These are phyloP conservation scores for Luidia sarsii DNA, from an alignment of 53 echinoderm and acorn worm species.

Conservation along the genomic window DNA sequence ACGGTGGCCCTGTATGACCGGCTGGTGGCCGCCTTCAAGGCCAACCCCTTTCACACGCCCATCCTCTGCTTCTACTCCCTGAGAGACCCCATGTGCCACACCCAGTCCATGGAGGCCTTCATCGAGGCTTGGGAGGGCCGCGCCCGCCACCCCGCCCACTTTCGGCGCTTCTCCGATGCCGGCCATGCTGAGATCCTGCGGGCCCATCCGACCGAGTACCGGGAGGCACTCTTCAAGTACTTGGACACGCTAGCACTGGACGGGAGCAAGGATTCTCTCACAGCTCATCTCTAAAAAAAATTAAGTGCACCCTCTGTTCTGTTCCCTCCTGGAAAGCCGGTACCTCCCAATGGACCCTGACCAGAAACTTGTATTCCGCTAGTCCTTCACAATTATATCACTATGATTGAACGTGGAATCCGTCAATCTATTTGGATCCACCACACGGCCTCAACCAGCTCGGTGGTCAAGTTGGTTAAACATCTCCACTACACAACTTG, in stretches of 20 bases:
- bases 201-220: conserved; percentile 20
- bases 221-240: conserved; percentile 16
- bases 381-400: too few species aligned
- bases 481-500: too few species aligned
- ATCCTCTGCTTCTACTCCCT: conserved; percentile 62
- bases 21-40: conserved; percentile 49
- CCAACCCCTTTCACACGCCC: conserved; percentile 68
- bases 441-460: too few species aligned
- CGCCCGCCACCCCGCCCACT: neutral
- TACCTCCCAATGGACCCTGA: too few species aligned
- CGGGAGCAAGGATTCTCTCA: too few species aligned
- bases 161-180: neutral
- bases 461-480: too few species aligned
- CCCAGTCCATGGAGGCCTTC: conserved; percentile 54
- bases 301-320: too few species aligned
- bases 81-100: conserved; percentile 62
- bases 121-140: conserved; percentile 21
- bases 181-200: conserved; percentile 40
- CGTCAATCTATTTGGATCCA: too few species aligned
- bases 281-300: too few species aligned
- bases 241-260: conserved; percentile 7
- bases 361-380: too few species aligned
- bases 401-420: too few species aligned
- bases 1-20: conserved; percentile 61
- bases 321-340: too few species aligned